These are phyloP conservation scores for Cetonia aurata DNA, from an alignment of 2,888 invertebrate genomes.

Conservation along the genomic window DNA sequence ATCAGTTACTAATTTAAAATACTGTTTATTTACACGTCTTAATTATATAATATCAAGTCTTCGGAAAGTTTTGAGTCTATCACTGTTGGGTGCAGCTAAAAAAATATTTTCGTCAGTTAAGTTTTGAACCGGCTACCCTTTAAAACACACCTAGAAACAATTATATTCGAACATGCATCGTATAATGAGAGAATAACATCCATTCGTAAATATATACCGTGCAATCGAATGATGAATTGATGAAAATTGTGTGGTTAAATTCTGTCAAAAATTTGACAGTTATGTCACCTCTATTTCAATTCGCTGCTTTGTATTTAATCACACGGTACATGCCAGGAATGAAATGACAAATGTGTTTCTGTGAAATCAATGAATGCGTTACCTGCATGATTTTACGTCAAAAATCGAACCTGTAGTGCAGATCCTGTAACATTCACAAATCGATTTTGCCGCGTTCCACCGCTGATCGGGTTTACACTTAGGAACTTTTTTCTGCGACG, in stretches of 20 bases:
- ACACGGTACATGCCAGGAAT: neutral
- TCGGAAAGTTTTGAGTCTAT: constrained; percentile 4
- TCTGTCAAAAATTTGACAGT: too few relatives aligned
- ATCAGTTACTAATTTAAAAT: constrained; percentile 6
- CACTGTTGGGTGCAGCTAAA: constrained; percentile 22
- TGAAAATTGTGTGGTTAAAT: too few relatives aligned
- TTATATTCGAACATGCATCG: neutral
- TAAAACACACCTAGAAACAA: constrained; percentile 35
- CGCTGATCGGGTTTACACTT: neutral
- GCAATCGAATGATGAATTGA: too few relatives aligned
- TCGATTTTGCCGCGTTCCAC: constrained; percentile 13
- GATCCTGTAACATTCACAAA: constrained; percentile 29
- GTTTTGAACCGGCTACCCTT: constrained; percentile 20
- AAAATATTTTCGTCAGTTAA: constrained; percentile 27
- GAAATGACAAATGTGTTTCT: neutral
- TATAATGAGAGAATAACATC: neutral
- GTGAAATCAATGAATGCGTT: neutral
- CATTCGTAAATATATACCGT: neutral
- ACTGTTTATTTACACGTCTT: constrained; percentile 11
- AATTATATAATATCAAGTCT: constrained; percentile 27
- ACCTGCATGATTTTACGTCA: constrained; percentile 31
- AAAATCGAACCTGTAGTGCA: constrained; percentile 31
- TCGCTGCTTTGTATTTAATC: neutral
- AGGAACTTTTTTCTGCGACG: neutral
- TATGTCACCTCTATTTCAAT: too few relatives aligned